Evolutionary conservation across 2,888 invertebrate genomes (phyloP), one percentile per base, ranked within the genome.

Genomic region (Sceliomorpha sp.): DNA sequence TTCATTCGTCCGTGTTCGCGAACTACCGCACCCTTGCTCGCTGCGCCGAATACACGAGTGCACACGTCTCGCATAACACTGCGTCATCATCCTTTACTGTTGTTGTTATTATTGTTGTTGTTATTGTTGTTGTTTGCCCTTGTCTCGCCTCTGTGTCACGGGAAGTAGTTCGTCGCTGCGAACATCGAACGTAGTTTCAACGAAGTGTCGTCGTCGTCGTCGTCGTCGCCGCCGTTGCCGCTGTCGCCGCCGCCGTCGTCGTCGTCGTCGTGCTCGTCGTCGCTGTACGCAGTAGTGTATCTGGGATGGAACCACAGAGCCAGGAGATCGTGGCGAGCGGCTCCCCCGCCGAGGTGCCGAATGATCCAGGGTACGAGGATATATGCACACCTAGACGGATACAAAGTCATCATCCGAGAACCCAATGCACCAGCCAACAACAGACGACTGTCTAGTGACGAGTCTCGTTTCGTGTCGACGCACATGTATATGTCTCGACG

Each of bases 361-460:
- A 97, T 91, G 97, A 96, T 91, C 96, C 96, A 89, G 96, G 96
- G 96, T 96, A 94, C 89, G 50, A 53, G n/a, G n/a, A n/a, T n/a
- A n/a, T n/a, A n/a, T n/a, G n/a, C n/a, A 32, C 39, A 24, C 20
- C 36, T 20, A 44, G 13, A 20, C 29, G 32, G 17, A 17, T 34
- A 14, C 31, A 36, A 20, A 10, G 5, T 32, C 27, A 29, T 66
- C 76, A 31, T 56, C 58, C 45, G 60, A 68, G 72, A 70, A 56
- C 74, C 73, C 73, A 64, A n/a, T n/a, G n/a, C 78, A 78, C 81
- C 74, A 84, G 29, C 37, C 39, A 26, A 27, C 10, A n/a, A 39
- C 36, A 26, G 27, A 3, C 3, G 24, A 24, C 4, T 24, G 24
- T 24, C 7, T 7, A 24, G n/a, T n/a, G n/a, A n/a, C n/a, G n/a